phyloP scores from a whole-genome alignment of 2,113 vertebrate genomes.

The Lonchura striata region DNA sequence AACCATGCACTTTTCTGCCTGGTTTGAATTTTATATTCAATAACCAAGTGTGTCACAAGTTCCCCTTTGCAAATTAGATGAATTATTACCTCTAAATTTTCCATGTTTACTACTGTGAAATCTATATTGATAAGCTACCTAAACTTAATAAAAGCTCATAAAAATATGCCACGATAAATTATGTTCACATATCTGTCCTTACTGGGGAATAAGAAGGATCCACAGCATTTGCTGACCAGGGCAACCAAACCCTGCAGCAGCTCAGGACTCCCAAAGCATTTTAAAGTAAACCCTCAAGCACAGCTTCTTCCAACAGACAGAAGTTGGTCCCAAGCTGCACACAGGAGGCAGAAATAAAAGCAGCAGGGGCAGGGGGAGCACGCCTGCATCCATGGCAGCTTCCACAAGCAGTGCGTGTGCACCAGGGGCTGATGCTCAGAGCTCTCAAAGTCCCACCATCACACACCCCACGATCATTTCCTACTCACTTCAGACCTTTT shows the following conservation, averaged over 20 bases:
- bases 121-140: background rate
- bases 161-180: background rate
- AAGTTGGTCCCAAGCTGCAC: background rate
- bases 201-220: background rate
- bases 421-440: background rate
- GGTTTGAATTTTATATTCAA: background rate
- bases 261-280: background rate
- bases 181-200: background rate
- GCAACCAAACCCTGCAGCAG: background rate
- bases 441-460: background rate
- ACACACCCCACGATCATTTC: fast-evolving
- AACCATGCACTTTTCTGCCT: background rate
- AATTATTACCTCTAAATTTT: background rate
- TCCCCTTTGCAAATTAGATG: background rate
- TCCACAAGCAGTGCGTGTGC: fast-evolving
- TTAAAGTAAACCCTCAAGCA: background rate
- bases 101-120: background rate
- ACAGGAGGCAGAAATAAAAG: background rate
- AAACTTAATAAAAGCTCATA: background rate
- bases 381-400: background rate
- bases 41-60: background rate
- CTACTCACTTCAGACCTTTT: background rate
- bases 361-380: background rate
- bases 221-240: background rate
- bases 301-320: background rate